Evolutionary conservation across 2,888 invertebrate genomes (phyloP).

Genomic region (Endomychus coccineus): DNA sequence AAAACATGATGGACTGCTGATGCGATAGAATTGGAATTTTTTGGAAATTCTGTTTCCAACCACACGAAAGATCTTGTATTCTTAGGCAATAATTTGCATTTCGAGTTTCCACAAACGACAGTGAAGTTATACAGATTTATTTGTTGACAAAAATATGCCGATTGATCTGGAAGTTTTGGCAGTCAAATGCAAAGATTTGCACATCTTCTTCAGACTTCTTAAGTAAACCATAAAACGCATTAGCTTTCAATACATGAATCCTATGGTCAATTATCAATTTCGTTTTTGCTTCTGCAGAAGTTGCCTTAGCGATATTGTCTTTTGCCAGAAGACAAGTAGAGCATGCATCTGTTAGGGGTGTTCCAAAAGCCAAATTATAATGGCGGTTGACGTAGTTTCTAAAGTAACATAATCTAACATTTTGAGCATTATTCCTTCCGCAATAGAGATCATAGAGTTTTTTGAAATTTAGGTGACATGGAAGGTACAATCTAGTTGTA

Average conservation of each 20-base stretch:
- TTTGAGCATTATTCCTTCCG: slow-evolving; percentile 5
- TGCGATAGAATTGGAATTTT: slow-evolving; percentile 26
- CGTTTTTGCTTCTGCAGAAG: no score
- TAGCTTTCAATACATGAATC: no score
- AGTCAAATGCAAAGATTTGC: slow-evolving; percentile 26
- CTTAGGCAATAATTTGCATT: slow-evolving; percentile 13
- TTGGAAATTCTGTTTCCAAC: slow-evolving; percentile 5
- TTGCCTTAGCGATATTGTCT: no score
- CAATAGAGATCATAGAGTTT: slow-evolving; percentile 4
- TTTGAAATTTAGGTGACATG: slow-evolving; percentile 7
- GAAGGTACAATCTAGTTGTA: slow-evolving; percentile 8
- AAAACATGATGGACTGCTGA: slow-evolving; percentile 27
- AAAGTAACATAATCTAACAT: background rate
- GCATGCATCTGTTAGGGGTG: no score
- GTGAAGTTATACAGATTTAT: slow-evolving; percentile 30
- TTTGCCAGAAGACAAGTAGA: no score
- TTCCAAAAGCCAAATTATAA: no score
- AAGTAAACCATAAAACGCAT: slow-evolving; percentile 6
- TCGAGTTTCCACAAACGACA: slow-evolving; percentile 26
- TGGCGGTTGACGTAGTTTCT: no score
- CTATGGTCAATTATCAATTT: no score
- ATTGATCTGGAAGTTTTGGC: slow-evolving; percentile 28
- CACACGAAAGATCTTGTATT: slow-evolving; percentile 3
- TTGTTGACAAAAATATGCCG: slow-evolving; percentile 28
- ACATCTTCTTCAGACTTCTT: slow-evolving; percentile 8